Base-by-base conservation (phyloP, 2,113 vertebrate genomes). In the Cryptomyrus ogoouensis region DNA sequence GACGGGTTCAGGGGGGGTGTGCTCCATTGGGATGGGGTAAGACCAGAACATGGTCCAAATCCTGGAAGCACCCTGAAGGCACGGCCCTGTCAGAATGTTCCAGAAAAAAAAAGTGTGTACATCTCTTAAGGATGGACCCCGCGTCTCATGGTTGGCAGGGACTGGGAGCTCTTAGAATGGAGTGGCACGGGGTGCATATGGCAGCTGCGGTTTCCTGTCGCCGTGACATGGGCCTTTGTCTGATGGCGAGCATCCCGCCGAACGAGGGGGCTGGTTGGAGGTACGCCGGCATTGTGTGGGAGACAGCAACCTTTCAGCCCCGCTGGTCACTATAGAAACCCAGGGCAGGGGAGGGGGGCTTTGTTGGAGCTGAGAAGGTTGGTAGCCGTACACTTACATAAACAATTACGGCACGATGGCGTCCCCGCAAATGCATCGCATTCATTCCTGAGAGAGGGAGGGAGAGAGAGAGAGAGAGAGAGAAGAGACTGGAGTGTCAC, bases 91-190 rank as follows among this genome's bases (percentile, higher is more conserved):
- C 47, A n/a, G 56, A 39, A 6, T 24, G 24, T n/a, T 50, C n/a
- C 24, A 35, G n/a, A 52, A 47, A 52, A 87, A 87, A n/a, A 53
- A 53, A 27, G 52, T 39, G 86, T 91, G 91, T 91, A 91, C 10
- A 83, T 89, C 93, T 53, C 50, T 92, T 53, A 92, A 91, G 66
- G 86, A 92, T 90, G 93, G 93, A 91, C 90, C 91, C 88, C 88
- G 87, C 91, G 91, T 92, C 91, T 94, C 93, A 94, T 90, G 91
- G 91, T 92, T 91, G 92, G 92, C 90, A 92, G 93, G 42, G 92
- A 94, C 89, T 85, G 90, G 90, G 91, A 93, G 90, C 91, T 94
- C 93, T 94, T 92, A 93, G 93, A 92, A 90, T 89, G 91, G 92
- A 94, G 93, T 92, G 94, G 92, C 93, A 93, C 49, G 52, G 90